A percentile compares a stretch with the other conserved stretches of the same genome.
Evolutionary conservation across 2,113 vertebrate genomes (phyloP).

Genomic region (Sorex araneus): DNA sequence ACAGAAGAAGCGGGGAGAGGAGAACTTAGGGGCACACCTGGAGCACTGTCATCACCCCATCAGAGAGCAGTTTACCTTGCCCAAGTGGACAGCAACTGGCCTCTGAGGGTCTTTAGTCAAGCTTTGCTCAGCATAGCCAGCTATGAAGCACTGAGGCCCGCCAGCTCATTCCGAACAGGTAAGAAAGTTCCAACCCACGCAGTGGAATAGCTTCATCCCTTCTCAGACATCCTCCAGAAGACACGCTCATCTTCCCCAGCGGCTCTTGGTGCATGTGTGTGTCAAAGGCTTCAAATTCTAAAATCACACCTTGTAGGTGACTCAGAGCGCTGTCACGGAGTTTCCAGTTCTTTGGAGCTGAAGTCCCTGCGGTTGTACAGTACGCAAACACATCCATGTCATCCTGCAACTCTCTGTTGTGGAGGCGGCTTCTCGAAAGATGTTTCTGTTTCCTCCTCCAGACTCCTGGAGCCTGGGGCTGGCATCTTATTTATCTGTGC

Average conservation of each 20-base stretch:
- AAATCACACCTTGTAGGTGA: background rate
- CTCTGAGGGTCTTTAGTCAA: background rate
- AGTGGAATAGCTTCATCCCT: background rate
- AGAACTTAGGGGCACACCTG: background rate
- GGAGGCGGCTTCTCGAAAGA: background rate
- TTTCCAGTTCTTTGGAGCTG: background rate
- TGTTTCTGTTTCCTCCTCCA: background rate
- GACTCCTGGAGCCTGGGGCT: background rate
- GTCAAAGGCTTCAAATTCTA: constrained; percentile 20
- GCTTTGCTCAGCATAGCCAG: background rate
- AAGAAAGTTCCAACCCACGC: background rate
- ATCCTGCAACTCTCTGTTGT: no score
- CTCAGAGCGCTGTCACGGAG: background rate
- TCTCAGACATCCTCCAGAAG: background rate
- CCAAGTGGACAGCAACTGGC: background rate
- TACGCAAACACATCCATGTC: background rate
- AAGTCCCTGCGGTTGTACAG: background rate
- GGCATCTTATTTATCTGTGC: background rate
- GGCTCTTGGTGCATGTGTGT: background rate
- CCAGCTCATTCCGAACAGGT: background rate
- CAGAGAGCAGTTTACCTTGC: background rate
- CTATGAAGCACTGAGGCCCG: background rate
- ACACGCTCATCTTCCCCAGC: background rate
- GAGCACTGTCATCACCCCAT: background rate
- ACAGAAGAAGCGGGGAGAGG: background rate